Base-by-base conservation (phyloP, 2,888 invertebrate genomes). In the Clanis bilineata region DNA sequence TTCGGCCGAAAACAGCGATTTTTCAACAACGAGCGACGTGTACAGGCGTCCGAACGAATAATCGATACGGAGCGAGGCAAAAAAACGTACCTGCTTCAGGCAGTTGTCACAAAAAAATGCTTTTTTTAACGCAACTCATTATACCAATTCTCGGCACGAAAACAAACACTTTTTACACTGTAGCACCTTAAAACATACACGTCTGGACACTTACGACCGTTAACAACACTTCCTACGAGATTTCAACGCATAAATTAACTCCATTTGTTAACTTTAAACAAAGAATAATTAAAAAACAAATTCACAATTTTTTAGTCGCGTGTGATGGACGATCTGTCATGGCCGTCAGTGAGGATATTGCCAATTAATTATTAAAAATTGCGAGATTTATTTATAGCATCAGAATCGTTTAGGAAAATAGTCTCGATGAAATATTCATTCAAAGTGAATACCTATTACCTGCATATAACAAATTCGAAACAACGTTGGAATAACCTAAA, bases 61-160 rank as follows among this genome's bases (percentile, higher is more conserved):
- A 87, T 86, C 86, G 79, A 86, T 86, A 85, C 71, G 70, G 63
- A 70, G 64, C 60, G 63, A 71, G 65, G 72, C 74, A 83, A 86
- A 85, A 39, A 82, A 80, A 77, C 73, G 62, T 76, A 83, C 80
- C 82, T 81, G 78, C 64, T 69, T 68, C 73, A 64, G 70, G 68
- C 70, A 66, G 66, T 72, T 73, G 69, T 64, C 68, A 73, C 70
- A 83, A 83, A 85, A 83, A 83, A 83, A 74, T 75, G 71, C 72
- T 65, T 74, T 77, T 80, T 83, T 82, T 83, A 56, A 45, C 55
- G 45, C 43, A 36, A 56, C 25, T 59, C 64, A 64, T 58, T 58
- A 39, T 28, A 39, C 23, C 36, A 56, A 25, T 58, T 47, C 23
- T 47, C 39, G 32, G 59, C 61, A 47, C 22, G 9, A 63, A 58